Conservation (phyloP, 2,113 vertebrate genomes). For the pig (Sus scrofa) region T2T-Sscrofa CM000820.6:84966001-84966500, state of each 20-base stretch:
- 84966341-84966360: neutral
- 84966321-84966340: neutral
- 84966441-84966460: neutral
- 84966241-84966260: neutral
- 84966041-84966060: neutral
- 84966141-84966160: neutral
- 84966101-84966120: neutral
- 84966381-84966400: neutral
- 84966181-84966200: conserved; percentile 39
- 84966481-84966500: neutral
- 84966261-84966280: neutral
- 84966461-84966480: neutral
- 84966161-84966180: neutral
- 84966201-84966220: neutral
- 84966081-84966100: neutral
- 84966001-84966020: neutral
- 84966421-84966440: neutral
- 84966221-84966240: neutral
- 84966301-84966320: neutral
- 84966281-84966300: neutral
- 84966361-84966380: neutral
- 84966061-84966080: neutral
- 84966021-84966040: neutral
- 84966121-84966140: neutral
- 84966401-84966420: neutral